Evolutionary conservation across 2,888 invertebrate genomes (phyloP).

Genomic region (Heliconius sara): DNA sequence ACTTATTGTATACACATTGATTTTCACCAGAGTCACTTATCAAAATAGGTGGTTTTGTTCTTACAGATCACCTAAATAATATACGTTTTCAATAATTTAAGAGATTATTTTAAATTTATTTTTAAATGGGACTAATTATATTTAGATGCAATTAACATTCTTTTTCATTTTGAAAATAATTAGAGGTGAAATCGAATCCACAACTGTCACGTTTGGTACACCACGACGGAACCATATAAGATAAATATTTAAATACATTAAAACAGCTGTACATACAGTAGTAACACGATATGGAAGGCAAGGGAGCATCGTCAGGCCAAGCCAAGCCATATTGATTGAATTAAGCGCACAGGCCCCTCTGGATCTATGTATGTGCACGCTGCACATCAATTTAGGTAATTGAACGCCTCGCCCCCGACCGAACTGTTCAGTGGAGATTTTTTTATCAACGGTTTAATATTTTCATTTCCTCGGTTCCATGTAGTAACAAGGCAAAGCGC

Average conservation of each 20-base stretch:
- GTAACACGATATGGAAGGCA: slow-evolving; percentile 8
- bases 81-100: too few relatives aligned
- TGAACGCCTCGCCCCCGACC: slow-evolving; percentile 54
- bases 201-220: too few relatives aligned
- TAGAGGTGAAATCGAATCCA: too few relatives aligned
- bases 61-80: too few relatives aligned
- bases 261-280: not conserved
- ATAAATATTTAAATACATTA: not conserved
- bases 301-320: slow-evolving; percentile 16
- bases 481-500: not conserved
- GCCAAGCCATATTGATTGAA: slow-evolving; percentile 64
- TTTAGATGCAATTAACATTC: too few relatives aligned
- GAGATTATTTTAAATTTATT: too few relatives aligned
- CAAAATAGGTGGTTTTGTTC: too few relatives aligned
- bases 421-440: slow-evolving; percentile 17
- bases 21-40: not conserved
- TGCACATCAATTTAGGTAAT: slow-evolving; percentile 81
- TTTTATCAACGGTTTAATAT: not conserved
- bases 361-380: slow-evolving; percentile 75
- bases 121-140: too few relatives aligned
- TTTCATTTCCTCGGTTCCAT: not conserved
- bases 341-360: slow-evolving; percentile 69
- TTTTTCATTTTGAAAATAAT: too few relatives aligned
- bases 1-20: not conserved
- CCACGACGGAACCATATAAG: not conserved